phyloP scores from a whole-genome alignment of 37 sponge, comb jelly and placozoan species.

The Axinella damicornis region DNA sequence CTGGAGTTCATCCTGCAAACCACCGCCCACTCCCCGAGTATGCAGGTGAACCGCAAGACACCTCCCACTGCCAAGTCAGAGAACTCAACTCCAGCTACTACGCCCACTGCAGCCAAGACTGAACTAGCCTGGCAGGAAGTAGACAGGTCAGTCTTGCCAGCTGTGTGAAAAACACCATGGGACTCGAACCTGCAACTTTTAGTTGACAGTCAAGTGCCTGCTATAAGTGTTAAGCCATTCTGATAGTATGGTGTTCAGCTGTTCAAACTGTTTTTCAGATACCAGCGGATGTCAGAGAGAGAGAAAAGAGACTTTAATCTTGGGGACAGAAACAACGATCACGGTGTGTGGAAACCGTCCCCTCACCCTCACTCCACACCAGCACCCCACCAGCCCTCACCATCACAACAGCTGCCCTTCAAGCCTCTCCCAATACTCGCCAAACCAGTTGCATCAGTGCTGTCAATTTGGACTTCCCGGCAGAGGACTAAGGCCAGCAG shows the following conservation, averaged over 20 bases:
- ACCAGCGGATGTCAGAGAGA: constrained; percentile 52
- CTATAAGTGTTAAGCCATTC: too few species aligned
- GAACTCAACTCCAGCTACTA: too few species aligned
- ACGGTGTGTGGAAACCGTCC: constrained; percentile 14
- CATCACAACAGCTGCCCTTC: background rate
- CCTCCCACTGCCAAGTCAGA: background rate
- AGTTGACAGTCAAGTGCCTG: too few species aligned
- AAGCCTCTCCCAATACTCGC: constrained; percentile 23
- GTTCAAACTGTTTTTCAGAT: constrained; percentile 8
- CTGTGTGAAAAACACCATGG: too few species aligned
- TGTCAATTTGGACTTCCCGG: constrained; percentile 72
- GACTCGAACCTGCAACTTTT: too few species aligned
- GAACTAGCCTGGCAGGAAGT: constrained; percentile 17
- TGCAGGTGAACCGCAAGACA: constrained; percentile 25
- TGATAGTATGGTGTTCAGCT: too few species aligned
- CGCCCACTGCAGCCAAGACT: background rate
- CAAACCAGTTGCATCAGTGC: constrained; percentile 54
- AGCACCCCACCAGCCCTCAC: too few species aligned
- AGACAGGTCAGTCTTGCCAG: constrained; percentile 6
- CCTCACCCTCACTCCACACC: too few species aligned
- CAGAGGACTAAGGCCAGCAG: constrained; percentile 33
- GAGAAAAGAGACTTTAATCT: constrained; percentile 34
- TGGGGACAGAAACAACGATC: constrained; percentile 22
- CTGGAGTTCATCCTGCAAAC: constrained; percentile 23
- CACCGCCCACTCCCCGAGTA: constrained; percentile 16